Percentiles rank a stretch among this genome's conserved stretches.
phyloP scores from a whole-genome alignment of 2,797 vertebrate species.

The Eulemur albifrons region DNA sequence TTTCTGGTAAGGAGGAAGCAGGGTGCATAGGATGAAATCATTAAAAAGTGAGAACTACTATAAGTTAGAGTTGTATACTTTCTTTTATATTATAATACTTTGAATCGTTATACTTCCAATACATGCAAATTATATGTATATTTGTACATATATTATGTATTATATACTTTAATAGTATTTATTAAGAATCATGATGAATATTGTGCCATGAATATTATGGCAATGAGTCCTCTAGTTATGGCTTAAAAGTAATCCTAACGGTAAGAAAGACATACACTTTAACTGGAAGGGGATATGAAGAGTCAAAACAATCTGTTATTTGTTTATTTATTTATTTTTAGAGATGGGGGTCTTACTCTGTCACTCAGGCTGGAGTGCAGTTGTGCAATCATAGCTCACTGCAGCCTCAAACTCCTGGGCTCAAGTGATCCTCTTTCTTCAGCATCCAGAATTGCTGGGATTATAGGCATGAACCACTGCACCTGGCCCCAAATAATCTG shows the following conservation, averaged over 20 bases:
- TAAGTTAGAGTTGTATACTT: not conserved
- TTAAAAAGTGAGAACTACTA: not conserved
- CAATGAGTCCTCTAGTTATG: not conserved
- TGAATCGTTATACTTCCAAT: not conserved
- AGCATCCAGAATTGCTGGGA: too few relatives aligned
- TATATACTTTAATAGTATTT: not conserved
- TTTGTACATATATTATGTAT: not conserved
- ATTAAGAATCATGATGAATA: not conserved
- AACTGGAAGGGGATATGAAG: not conserved
- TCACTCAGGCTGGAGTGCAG: too few relatives aligned
- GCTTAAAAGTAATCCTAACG: not conserved
- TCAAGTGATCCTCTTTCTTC: too few relatives aligned
- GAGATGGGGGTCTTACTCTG: too few relatives aligned
- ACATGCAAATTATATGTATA: not conserved
- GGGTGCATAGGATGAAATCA: not conserved
- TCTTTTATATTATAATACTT: not conserved
- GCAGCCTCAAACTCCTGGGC: too few relatives aligned
- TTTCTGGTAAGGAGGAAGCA: not conserved
- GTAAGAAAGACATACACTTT: not conserved
- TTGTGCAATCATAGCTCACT: too few relatives aligned
- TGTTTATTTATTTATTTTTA: too few relatives aligned
- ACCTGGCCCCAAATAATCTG: too few relatives aligned
- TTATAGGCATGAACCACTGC: too few relatives aligned
- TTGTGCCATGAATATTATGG: not conserved
- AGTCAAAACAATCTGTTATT: not conserved